Conservation (phyloP, 2,113 vertebrate genomes). For the Chinchilla lanigera region DNA sequence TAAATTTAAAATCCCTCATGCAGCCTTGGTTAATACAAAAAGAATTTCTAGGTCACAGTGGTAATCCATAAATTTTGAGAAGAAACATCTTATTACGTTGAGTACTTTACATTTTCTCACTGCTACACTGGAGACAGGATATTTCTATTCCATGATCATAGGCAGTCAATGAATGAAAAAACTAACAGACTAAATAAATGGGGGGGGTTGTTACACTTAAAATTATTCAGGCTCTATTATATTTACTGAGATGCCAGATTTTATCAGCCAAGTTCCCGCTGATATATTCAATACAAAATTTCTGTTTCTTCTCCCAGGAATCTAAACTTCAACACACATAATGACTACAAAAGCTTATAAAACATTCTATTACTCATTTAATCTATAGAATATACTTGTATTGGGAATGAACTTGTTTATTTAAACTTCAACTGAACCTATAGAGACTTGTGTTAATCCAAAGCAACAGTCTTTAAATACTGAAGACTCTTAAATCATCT, state of each 20-base stretch:
- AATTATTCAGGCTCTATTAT: not conserved
- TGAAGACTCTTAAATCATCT: not conserved
- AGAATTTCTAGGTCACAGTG: not conserved
- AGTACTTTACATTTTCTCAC: conserved; percentile 1
- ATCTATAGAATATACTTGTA: not conserved
- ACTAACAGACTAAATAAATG: not conserved
- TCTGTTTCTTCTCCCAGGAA: conserved; percentile 23
- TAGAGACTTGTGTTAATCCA: not conserved
- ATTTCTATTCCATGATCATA: not conserved
- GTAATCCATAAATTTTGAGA: not conserved
- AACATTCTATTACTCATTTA: not conserved
- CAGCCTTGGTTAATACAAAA: not conserved
- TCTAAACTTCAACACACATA: conserved; percentile 13
- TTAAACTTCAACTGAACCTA: conserved; percentile 26
- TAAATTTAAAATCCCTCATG: not conserved
- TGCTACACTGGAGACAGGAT: not conserved
- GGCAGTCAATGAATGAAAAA: not conserved
- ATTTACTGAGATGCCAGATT: not conserved
- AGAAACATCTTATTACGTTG: not conserved
- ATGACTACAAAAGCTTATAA: not conserved
- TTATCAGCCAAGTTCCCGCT: conserved; percentile 20
- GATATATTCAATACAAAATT: conserved; percentile 11
- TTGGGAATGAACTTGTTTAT: not conserved
- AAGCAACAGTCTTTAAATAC: conserved; percentile 38
- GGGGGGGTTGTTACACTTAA: conserved; percentile 9